Evolutionary conservation across 2,888 invertebrate species (phyloP).

Genomic region (Oscheius sp.): DNA sequence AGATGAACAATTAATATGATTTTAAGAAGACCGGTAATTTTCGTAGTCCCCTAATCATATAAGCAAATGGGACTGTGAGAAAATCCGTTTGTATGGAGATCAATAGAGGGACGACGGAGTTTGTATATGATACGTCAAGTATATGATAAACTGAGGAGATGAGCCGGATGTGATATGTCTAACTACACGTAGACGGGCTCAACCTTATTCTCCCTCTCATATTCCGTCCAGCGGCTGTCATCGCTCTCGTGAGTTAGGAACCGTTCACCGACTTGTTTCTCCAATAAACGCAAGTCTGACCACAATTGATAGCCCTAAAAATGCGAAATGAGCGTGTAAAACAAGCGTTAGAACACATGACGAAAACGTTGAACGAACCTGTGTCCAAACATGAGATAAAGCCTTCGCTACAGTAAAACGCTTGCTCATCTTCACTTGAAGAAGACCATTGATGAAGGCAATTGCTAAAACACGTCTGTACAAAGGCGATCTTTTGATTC

Average conservation of each 20-base stretch:
- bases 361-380: no score
- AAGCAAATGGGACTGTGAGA: constrained; percentile 4
- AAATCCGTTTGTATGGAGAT: constrained; percentile 26
- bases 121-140: constrained; percentile 18
- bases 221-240: constrained; percentile 86
- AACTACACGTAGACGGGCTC: constrained; percentile 61
- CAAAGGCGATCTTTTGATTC: background rate
- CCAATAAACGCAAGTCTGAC: constrained; percentile 89
- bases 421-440: constrained; percentile 81
- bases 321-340: background rate
- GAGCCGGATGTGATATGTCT: background rate
- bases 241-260: constrained; percentile 92
- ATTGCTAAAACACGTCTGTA: constrained; percentile 80
- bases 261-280: constrained; percentile 81
- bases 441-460: constrained; percentile 93
- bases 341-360: no score
- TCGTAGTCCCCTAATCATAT: constrained; percentile 2
- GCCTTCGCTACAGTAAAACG: constrained; percentile 82
- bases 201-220: constrained; percentile 73
- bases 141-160: constrained; percentile 10
- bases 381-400: constrained; percentile 91
- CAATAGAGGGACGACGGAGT: constrained; percentile 15
- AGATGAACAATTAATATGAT: constrained; percentile 4
- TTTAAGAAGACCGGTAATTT: constrained; percentile 22
- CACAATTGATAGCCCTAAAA: constrained; percentile 87